A percentile compares a stretch with the other conserved stretches of the same genome.
Evolutionary conservation across 2,888 invertebrate genomes (phyloP).

Genomic region (Xestia sexstrigata): DNA sequence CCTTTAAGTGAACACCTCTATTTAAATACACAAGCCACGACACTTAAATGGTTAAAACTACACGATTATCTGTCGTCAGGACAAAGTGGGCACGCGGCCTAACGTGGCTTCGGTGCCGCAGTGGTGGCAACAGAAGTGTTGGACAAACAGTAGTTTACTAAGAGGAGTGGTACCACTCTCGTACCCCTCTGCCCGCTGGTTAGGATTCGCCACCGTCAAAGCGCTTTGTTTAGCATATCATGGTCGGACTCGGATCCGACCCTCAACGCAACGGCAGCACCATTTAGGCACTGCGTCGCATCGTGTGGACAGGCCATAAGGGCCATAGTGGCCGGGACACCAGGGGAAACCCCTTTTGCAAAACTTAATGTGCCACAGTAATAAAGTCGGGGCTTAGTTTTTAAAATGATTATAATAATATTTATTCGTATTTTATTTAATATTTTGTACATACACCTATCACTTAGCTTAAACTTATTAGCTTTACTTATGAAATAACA

Average conservation of each 20-base stretch:
- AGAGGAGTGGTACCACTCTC: neutral
- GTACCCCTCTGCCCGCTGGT: neutral
- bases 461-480: no score
- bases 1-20: neutral
- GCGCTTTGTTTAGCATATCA: neutral
- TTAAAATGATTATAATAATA: conserved; percentile 4
- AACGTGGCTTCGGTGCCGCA: neutral
- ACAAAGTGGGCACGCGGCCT: no score
- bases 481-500: neutral
- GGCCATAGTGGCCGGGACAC: neutral
- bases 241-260: neutral
- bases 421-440: neutral
- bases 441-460: conserved; percentile 3
- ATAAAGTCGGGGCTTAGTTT: neutral
- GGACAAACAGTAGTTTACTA: neutral
- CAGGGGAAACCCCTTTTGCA: neutral
- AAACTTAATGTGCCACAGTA: neutral
- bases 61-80: neutral
- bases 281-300: neutral
- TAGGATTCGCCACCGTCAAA: neutral
- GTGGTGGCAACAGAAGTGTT: neutral
- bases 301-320: neutral
- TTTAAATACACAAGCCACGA: neutral
- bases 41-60: neutral
- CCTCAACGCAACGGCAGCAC: neutral